A percentile compares a stretch with the other conserved stretches of the same genome.
phyloP scores from a whole-genome alignment of 2,888 invertebrate genomes.

The Tachina grossa region DNA sequence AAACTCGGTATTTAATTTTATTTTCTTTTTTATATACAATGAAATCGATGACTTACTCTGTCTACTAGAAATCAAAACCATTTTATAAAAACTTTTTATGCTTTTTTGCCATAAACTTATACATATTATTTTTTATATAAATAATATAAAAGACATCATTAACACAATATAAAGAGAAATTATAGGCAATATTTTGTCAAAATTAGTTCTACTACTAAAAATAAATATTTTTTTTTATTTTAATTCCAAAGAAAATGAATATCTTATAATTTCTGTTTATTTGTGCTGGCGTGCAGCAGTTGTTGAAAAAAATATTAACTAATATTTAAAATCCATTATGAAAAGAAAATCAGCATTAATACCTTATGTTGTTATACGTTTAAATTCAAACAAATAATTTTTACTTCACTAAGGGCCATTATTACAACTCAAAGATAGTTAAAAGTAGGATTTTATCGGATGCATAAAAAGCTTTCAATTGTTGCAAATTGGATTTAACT shows the following conservation, averaged over 20 bases:
- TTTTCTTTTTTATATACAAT: too few relatives aligned
- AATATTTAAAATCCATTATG: slow-evolving; percentile 48
- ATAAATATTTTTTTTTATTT: not conserved
- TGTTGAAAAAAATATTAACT: slow-evolving; percentile 28
- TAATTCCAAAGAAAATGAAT: slow-evolving; percentile 15
- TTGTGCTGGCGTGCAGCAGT: slow-evolving; percentile 79
- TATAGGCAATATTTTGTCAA: slow-evolving; percentile 56
- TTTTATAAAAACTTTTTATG: slow-evolving; percentile 40
- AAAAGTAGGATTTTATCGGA: too few relatives aligned
- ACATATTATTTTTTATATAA: not conserved
- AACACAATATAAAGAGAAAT: slow-evolving; percentile 72
- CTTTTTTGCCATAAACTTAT: slow-evolving; percentile 47
- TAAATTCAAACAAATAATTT: slow-evolving; percentile 65
- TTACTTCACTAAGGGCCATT: too few relatives aligned
- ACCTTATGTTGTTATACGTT: slow-evolving; percentile 76
- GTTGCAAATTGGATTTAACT: too few relatives aligned
- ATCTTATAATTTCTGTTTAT: slow-evolving; percentile 71
- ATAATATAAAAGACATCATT: slow-evolving; percentile 51
- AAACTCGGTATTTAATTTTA: too few relatives aligned
- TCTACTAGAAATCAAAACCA: not conserved
- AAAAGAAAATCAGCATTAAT: slow-evolving; percentile 72
- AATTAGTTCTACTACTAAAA: not conserved
- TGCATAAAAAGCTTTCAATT: too few relatives aligned
- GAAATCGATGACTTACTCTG: too few relatives aligned
- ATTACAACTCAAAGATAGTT: too few relatives aligned